These are phyloP conservation scores for Seriola aureovittata DNA, from an alignment of 2,113 vertebrate genomes.

Conservation along the genomic window DNA sequence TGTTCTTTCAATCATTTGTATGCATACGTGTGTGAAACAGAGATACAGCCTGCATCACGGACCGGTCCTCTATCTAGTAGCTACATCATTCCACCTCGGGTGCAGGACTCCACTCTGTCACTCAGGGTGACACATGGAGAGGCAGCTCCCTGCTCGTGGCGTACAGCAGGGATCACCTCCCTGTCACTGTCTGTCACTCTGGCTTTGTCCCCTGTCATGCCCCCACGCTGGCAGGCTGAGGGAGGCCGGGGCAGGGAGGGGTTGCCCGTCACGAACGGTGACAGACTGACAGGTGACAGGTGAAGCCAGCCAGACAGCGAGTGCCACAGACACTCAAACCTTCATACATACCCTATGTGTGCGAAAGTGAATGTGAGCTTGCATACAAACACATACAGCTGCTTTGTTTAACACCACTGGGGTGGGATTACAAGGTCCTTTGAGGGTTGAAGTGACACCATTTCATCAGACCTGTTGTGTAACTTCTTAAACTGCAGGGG, in stretches of 20 bases:
- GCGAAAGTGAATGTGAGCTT: neutral
- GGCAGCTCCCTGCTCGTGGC: constrained; percentile 60
- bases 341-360: constrained; percentile 34
- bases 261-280: constrained; percentile 37
- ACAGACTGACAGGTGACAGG: constrained; percentile 82
- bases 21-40: constrained; percentile 27
- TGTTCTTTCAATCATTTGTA: constrained; percentile 20
- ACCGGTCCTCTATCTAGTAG: constrained; percentile 41
- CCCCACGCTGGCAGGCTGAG: constrained; percentile 57
- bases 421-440: constrained; percentile 25
- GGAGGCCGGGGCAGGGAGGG: neutral
- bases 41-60: constrained; percentile 12
- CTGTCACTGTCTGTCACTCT: constrained; percentile 74
- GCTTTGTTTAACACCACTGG: constrained; percentile 33
- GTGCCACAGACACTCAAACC: constrained; percentile 31
- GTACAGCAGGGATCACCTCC: constrained; percentile 57
- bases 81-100: constrained; percentile 59
- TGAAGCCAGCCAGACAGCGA: constrained; percentile 57
- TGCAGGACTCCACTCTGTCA: constrained; percentile 72
- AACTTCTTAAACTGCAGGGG: neutral
- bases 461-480: neutral
- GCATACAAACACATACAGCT: constrained; percentile 33
- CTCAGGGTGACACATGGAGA: constrained; percentile 71
- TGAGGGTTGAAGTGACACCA: neutral
- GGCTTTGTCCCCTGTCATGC: constrained; percentile 69